These are phyloP conservation scores for Platichthys stellatus DNA, from an alignment of 2,113 vertebrate genomes.

Conservation along the genomic window DNA sequence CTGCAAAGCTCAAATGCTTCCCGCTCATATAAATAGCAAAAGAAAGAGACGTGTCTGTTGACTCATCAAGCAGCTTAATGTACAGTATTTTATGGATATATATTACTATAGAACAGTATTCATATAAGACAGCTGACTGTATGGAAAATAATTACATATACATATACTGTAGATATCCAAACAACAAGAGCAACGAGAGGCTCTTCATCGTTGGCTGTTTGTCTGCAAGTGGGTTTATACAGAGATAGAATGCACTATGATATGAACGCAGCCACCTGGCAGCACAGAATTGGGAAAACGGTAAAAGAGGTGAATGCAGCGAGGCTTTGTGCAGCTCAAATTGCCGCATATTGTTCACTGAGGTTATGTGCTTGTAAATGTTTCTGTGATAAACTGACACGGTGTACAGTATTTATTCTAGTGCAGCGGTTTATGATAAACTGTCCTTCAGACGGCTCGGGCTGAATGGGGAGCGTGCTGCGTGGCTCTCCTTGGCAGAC, in stretches of 20 bases:
- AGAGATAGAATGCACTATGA: background rate
- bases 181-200: background rate
- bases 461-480: slow-evolving; percentile 1
- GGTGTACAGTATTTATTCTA: slow-evolving; percentile 20
- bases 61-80: background rate
- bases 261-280: background rate
- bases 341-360: slow-evolving; percentile 8
- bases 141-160: background rate
- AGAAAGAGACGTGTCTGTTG: background rate
- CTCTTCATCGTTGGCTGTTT: slow-evolving; percentile 21
- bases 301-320: background rate
- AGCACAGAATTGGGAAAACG: background rate
- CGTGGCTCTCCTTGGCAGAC: slow-evolving; percentile 25
- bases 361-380: slow-evolving; percentile 25
- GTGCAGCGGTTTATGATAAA: slow-evolving; percentile 39
- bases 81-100: too few relatives aligned
- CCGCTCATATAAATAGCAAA: background rate
- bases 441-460: slow-evolving; percentile 20
- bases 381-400: slow-evolving; percentile 13
- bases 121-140: background rate
- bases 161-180: background rate
- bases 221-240: background rate
- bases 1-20: background rate
- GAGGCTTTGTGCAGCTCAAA: background rate
- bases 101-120: background rate